A percentile compares a stretch with the other conserved stretches of the same genome.
These are phyloP conservation scores for Odobenus rosmarus DNA, from an alignment of 2,113 vertebrate genomes.

Conservation along the genomic window DNA sequence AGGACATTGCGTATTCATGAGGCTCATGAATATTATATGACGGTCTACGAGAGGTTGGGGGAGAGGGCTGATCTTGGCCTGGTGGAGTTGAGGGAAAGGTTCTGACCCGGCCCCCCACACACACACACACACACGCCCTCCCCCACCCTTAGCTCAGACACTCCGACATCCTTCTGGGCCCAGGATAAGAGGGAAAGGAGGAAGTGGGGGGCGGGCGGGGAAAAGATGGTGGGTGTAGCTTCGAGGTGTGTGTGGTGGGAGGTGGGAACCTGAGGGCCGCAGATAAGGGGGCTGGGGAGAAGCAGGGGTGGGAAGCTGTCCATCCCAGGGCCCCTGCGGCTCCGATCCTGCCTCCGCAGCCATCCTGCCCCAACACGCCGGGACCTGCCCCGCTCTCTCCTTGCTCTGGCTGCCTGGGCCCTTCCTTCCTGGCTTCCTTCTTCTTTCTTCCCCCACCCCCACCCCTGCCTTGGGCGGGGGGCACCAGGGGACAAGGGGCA, in stretches of 20 bases:
- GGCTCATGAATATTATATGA: slow-evolving; percentile 80
- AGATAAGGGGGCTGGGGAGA: slow-evolving; percentile 45
- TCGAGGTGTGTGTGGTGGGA: slow-evolving; percentile 64
- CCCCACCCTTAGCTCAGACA: slow-evolving; percentile 50
- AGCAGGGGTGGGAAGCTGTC: slow-evolving; percentile 51
- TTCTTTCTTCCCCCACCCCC: neutral
- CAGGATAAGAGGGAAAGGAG: slow-evolving; percentile 71
- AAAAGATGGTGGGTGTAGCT: slow-evolving; percentile 59
- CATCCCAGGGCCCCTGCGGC: slow-evolving; percentile 63
- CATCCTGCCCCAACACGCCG: slow-evolving; percentile 78
- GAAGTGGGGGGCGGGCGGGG: slow-evolving; percentile 42
- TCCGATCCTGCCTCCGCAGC: slow-evolving; percentile 72
- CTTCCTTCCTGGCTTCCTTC: slow-evolving; percentile 56
- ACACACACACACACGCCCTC: neutral
- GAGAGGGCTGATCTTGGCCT: slow-evolving; percentile 50
- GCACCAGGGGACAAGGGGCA: neutral
- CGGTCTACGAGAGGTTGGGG: slow-evolving; percentile 52
- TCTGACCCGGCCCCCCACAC: neutral
- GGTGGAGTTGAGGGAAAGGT: slow-evolving; percentile 47
- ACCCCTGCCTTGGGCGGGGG: slow-evolving; percentile 46
- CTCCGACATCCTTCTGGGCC: slow-evolving; percentile 72
- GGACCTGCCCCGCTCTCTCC: slow-evolving; percentile 77
- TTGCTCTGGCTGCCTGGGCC: slow-evolving; percentile 66
- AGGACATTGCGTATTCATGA: slow-evolving; percentile 77
- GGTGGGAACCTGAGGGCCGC: slow-evolving; percentile 9